Evolutionary conservation across 2,113 vertebrate species (phyloP).

Genomic region (Alligator sinensis): DNA sequence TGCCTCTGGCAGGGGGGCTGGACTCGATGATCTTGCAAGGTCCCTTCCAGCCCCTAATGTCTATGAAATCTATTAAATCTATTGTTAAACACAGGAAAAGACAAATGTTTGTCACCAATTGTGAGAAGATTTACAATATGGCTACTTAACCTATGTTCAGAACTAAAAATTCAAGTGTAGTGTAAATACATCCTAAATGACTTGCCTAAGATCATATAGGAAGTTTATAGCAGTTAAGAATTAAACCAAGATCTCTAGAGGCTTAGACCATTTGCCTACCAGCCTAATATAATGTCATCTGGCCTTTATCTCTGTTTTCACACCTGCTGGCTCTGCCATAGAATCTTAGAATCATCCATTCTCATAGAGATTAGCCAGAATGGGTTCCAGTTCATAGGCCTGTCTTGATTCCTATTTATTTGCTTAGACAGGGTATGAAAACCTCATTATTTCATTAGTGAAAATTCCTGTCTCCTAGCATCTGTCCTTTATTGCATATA

Average conservation of each 20-base stretch:
- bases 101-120: no score
- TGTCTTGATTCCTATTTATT: constrained; percentile 37
- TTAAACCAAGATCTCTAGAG: background rate
- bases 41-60: no score
- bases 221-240: background rate
- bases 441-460: constrained; percentile 26
- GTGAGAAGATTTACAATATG: background rate
- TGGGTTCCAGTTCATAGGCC: constrained; percentile 8
- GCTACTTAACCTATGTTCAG: background rate
- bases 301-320: constrained; percentile 2
- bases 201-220: background rate
- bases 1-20: no score
- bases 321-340: background rate
- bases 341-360: constrained; percentile 29
- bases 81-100: no score
- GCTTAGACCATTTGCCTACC: background rate
- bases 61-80: no score
- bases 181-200: background rate
- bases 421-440: constrained; percentile 18
- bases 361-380: constrained; percentile 9
- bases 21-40: no score
- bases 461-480: constrained; percentile 11
- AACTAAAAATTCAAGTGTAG: background rate
- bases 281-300: background rate
- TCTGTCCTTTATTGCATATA: constrained; percentile 34